phyloP scores from a whole-genome alignment of 2,888 invertebrate species.

The Hyles lineata region DNA sequence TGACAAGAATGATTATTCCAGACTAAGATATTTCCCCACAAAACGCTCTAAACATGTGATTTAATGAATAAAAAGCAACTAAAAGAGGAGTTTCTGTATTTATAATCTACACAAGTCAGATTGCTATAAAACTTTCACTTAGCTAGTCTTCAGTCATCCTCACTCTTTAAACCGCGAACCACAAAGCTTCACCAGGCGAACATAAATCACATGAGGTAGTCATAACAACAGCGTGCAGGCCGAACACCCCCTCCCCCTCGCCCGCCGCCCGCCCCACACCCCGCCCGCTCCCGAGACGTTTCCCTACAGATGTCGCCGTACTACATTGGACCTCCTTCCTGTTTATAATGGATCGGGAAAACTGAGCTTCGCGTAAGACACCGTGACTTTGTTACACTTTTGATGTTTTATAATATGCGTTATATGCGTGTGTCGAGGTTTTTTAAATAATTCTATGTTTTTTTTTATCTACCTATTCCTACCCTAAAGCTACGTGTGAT shows the following conservation, averaged over 20 bases:
- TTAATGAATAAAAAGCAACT: too few species aligned
- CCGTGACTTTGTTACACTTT: conserved; percentile 46
- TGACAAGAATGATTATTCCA: too few species aligned
- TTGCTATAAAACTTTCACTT: not conserved
- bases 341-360: conserved; percentile 60
- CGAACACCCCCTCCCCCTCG: conserved; percentile 63
- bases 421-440: conserved; percentile 12
- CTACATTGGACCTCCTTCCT: conserved; percentile 53
- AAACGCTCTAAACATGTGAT: too few species aligned
- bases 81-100: too few species aligned
- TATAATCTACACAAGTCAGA: too few species aligned
- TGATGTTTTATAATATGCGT: conserved; percentile 37
- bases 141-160: conserved; percentile 34
- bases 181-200: conserved; percentile 61
- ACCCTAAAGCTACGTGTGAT: too few species aligned
- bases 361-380: conserved; percentile 56
- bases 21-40: too few species aligned
- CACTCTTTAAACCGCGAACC: conserved; percentile 39
- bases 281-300: conserved; percentile 1
- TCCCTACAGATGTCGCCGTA: conserved; percentile 16
- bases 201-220: conserved; percentile 73
- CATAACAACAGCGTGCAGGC: conserved; percentile 65
- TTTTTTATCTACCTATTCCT: too few species aligned
- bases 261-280: conserved; percentile 57
- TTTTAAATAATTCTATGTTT: not conserved